Evolutionary conservation across 1,140 invertebrate genomes (phyloP).

Genomic region (Monochamus saltuarius): DNA sequence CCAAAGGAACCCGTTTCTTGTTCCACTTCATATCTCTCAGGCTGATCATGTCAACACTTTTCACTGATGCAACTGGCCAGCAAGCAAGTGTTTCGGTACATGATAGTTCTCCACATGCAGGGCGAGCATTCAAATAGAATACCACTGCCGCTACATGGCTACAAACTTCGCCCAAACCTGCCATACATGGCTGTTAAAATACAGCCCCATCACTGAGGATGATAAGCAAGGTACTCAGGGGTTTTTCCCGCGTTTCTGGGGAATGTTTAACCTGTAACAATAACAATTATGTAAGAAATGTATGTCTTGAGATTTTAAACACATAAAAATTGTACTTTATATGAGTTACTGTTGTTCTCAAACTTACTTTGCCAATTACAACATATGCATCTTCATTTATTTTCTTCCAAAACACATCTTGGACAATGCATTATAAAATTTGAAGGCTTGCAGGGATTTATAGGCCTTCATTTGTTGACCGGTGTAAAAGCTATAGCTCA

Average conservation of each 20-base stretch:
- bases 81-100: conserved; percentile 2
- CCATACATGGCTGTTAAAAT: conserved; percentile 15
- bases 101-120: neutral
- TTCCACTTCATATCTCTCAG: conserved; percentile 6
- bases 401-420: too few relatives aligned
- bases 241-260: neutral
- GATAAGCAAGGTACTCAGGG: conserved; percentile 8
- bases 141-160: conserved; percentile 6
- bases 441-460: conserved; percentile 2
- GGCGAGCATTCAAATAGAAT: neutral
- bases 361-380: too few relatives aligned
- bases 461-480: conserved; percentile 3
- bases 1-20: too few relatives aligned
- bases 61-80: conserved; percentile 1
- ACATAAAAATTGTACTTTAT: too few relatives aligned
- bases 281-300: neutral
- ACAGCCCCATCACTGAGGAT: conserved; percentile 10
- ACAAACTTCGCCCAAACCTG: conserved; percentile 19
- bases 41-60: neutral
- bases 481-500: conserved; percentile 6
- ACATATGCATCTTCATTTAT: too few relatives aligned
- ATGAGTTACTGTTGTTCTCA: too few relatives aligned
- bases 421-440: conserved; percentile 2
- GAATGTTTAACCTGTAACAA: conserved; percentile 14
- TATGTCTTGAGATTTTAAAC: neutral